A percentile compares a stretch with the other conserved stretches of the same genome.
These are phyloP conservation scores for Rhadinocentrus ornatus DNA, from an alignment of 2,797 vertebrate genomes.

Conservation along the genomic window DNA sequence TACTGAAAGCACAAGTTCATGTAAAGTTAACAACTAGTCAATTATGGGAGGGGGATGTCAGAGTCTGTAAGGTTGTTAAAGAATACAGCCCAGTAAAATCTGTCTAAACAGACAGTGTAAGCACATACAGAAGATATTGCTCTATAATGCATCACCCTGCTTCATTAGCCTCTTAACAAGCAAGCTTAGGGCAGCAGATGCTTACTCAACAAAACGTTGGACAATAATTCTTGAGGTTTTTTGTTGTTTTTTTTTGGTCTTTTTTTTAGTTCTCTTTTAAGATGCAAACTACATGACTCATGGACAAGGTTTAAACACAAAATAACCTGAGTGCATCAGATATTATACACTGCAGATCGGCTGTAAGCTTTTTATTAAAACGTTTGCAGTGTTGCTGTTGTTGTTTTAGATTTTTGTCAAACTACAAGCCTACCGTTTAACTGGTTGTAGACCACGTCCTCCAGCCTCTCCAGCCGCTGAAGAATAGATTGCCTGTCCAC, in stretches of 20 bases:
- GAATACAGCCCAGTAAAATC: constrained; percentile 54
- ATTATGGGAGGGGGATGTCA: constrained; percentile 29
- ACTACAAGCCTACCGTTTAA: constrained; percentile 88
- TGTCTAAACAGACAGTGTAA: constrained; percentile 13
- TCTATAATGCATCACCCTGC: constrained; percentile 35
- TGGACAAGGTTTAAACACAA: constrained; percentile 1
- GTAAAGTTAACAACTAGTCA: constrained; percentile 58
- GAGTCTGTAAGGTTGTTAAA: constrained; percentile 43
- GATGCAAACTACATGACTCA: constrained; percentile 36
- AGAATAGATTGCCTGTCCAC: constrained; percentile 94
- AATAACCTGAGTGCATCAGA: constrained; percentile 10
- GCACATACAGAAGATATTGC: constrained; percentile 36
- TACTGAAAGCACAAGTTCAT: constrained; percentile 37
- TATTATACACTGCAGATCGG: not conserved
- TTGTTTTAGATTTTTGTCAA: not conserved
- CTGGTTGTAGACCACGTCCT: constrained; percentile 98
- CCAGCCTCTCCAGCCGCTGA: constrained; percentile 94
- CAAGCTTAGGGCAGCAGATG: constrained; percentile 9
- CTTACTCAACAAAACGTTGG: constrained; percentile 8
- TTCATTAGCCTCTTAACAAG: constrained; percentile 45
- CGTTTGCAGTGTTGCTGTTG: not conserved
- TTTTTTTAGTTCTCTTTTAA: constrained; percentile 3
- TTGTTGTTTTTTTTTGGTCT: not conserved
- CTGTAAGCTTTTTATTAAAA: not conserved
- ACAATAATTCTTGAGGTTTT: constrained; percentile 3